Percentiles rank a stretch among this genome's conserved stretches.
These are phyloP conservation scores for Stichopus chloronotus DNA, from an alignment of 35 echinoderm and acorn worm genomes.

Conservation along the genomic window DNA sequence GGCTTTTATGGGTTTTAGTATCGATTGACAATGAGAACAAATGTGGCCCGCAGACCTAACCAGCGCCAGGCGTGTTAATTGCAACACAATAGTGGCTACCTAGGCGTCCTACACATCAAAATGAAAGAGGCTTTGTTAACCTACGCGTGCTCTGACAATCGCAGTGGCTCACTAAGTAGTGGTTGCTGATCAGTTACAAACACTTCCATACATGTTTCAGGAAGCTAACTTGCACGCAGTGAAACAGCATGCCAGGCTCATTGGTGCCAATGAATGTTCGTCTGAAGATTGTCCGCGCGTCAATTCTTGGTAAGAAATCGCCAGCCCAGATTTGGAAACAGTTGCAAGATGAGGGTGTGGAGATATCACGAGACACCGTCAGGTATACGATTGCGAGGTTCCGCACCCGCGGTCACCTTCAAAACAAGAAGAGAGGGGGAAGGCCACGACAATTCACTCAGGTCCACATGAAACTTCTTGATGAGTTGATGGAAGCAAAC, in stretches of 20 bases:
- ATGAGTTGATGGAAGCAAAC: conserved; percentile 28
- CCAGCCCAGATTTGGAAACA: not conserved
- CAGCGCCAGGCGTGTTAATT: no score
- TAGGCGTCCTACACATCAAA: no score
- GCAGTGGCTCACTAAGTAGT: no score
- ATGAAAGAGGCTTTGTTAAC: no score
- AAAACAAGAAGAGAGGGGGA: conserved; percentile 24
- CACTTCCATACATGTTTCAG: not conserved
- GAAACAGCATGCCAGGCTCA: not conserved
- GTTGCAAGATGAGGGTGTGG: not conserved
- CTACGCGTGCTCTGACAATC: no score
- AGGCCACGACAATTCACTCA: not conserved
- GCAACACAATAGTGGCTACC: no score
- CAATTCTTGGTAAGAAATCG: conserved; percentile 2
- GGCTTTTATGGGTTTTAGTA: no score
- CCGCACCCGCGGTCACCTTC: not conserved
- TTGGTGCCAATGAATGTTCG: not conserved
- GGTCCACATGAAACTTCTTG: not conserved
- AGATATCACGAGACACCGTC: conserved; percentile 22
- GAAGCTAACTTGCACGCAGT: not conserved
- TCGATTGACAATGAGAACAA: no score
- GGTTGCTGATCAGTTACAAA: not conserved
- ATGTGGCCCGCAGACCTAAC: no score
- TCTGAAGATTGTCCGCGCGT: conserved; percentile 26
- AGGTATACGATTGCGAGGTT: conserved; percentile 14